A percentile compares a stretch with the other conserved stretches of the same genome.
Evolutionary conservation across 2,797 vertebrate genomes (phyloP).

Genomic region (Chaetodon trifasciatus): DNA sequence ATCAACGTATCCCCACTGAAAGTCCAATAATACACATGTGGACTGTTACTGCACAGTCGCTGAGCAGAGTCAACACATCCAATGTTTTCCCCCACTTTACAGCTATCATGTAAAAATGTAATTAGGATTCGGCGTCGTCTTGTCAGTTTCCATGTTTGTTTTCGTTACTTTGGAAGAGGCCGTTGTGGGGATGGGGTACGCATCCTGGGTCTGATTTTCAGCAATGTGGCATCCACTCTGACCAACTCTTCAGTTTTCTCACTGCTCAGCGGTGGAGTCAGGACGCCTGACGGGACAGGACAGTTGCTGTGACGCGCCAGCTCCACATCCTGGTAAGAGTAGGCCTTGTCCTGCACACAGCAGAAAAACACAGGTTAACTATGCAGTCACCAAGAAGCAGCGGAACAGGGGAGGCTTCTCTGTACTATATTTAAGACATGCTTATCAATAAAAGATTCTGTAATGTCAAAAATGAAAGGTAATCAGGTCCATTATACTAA

Average conservation of each 20-base stretch:
- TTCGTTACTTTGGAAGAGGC: neutral
- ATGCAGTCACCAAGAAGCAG: too few species aligned
- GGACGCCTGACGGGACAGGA: conserved; percentile 89
- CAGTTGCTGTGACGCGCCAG: conserved; percentile 85
- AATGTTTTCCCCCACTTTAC: neutral
- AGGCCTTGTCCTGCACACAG: conserved; percentile 88
- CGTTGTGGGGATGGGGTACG: conserved; percentile 24
- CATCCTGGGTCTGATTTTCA: conserved; percentile 67
- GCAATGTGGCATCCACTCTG: neutral
- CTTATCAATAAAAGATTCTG: too few species aligned
- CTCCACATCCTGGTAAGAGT: conserved; percentile 87
- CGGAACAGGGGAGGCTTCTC: neutral
- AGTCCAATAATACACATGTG: neutral
- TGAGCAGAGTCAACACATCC: neutral
- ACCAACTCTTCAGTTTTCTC: conserved; percentile 85
- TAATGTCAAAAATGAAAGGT: too few species aligned
- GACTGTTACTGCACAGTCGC: conserved; percentile 9
- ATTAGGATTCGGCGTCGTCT: neutral
- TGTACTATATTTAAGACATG: neutral
- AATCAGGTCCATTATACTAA: neutral
- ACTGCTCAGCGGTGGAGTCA: conserved; percentile 94
- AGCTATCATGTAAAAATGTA: neutral
- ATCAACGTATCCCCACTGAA: neutral
- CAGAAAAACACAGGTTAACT: neutral
- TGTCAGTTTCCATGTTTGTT: neutral